Evolutionary conservation across 2,113 vertebrate genomes (phyloP), one percentile per base, ranked within the genome.

Genomic region (Sebastes schlegelii): DNA sequence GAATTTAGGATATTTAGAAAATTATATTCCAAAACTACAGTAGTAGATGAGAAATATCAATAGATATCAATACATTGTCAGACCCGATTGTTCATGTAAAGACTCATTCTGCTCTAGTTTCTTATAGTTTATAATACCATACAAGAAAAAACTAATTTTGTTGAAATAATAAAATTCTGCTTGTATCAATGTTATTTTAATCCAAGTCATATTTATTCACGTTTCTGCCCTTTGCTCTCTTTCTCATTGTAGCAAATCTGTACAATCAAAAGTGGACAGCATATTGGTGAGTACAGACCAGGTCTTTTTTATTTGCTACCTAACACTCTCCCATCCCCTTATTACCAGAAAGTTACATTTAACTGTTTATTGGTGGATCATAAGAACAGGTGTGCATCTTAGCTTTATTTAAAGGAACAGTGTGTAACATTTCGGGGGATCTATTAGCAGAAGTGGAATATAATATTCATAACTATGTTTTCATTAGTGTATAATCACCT

Each of bases 251-350:
- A 99, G 98, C 96, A 99, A 99, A 99, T 97, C 97, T 95, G 97
- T 99, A 97, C 98, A 99, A 98, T 99, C 97, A 97, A 99, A 98
- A 97, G 98, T 99, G 97, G 98, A 99, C 96, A 97, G 96, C 97
- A 99, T 99, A 96, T 97, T 99, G 98, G 98, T 99, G 95, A 99
- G 98, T 98, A 40, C 60, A 40, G 16, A 13, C 10, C 9, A 11
- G 57, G n/a, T 26, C 23, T 65, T 40, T 54, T n/a, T 57, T 45
- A n/a, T 57, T 4, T 46, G 58, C 42, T 14, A 69, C 57, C 9
- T 23, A 3, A 42, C 65, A 48, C 40, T 43, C 26, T 16, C 5
- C 17, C 40, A 34, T 14, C 10, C 8, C 48, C 49, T 51, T 9
- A 65, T 71, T 4, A 23, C 48, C 46, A 69, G 13, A 21, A 19